Base-by-base conservation (phyloP, 2,797 vertebrate genomes). In the Naso thynnoides region DNA sequence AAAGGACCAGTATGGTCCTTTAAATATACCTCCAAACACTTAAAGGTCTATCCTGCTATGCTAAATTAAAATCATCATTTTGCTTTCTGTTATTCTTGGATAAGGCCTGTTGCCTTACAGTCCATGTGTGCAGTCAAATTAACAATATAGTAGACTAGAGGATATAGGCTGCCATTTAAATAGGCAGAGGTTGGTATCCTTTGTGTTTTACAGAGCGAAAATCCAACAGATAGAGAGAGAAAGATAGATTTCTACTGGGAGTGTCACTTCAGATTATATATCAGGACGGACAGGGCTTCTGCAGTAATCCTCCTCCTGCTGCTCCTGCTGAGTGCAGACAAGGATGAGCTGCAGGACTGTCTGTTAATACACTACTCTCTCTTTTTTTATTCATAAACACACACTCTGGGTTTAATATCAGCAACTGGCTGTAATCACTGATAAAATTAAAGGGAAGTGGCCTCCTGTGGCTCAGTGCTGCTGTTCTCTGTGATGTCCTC, bases 221-320 rank as follows among this genome's bases (percentile, higher is more conserved):
- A 50, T 62, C 57, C 73, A 68, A 75, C 52, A 69, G 27, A 68
- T n/a, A 65, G 59, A 52, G 31, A 60, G n/a, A 52, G 33, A 59
- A 6, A 64, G 39, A 36, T 45, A 61, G 67, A 75, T 81, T 74
- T 84, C 68, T 80, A 62, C 10, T 56, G 76, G 69, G 67, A 76
- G 78, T 80, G 87, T 66, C 9, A 39, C 70, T 84, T 63, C 81
- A 87, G 80, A 84, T 88, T 87, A 82, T 89, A 84, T 82, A 64
- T 52, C 57, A 66, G 61, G 72, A 79, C 10, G 47, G 76, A 70
- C 45, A 27, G 48, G 27, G 69, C 73, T 82, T 68, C 76, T 79
- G 76, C 62, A 72, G 78, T 88, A 89, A 89, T 89, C 83, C 85
- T 80, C 78, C 69, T 82, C 74, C 84, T 82, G 80, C 83, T 87